Evolutionary conservation across 2,888 invertebrate genomes (phyloP).

Genomic region (Mythimna lalbum): DNA sequence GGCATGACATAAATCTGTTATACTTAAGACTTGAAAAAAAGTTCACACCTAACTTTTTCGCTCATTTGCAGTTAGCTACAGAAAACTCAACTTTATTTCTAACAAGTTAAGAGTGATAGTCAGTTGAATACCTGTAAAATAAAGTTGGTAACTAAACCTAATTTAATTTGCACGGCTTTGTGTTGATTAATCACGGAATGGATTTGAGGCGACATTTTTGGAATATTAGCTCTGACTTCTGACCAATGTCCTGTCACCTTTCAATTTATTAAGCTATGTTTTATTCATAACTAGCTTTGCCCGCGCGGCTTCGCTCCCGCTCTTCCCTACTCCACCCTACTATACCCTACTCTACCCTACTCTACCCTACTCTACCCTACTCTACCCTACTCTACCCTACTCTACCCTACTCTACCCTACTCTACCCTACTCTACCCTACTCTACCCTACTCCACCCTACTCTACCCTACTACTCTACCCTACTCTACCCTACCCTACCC

Average conservation of each 20-base stretch:
- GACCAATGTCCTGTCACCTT: slow-evolving; percentile 49
- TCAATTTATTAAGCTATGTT: slow-evolving; percentile 54
- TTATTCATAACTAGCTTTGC: slow-evolving; percentile 61
- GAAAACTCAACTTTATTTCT: slow-evolving; percentile 23
- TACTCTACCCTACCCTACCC: no score
- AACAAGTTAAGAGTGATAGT: accelerated
- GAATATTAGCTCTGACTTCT: slow-evolving; percentile 63
- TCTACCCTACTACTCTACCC: no score
- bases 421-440: no score
- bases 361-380: no score
- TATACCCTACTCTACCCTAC: no score
- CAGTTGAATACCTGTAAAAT: not conserved
- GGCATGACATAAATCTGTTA: slow-evolving; percentile 80
- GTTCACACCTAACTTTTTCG: slow-evolving; percentile 70
- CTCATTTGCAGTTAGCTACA: not conserved
- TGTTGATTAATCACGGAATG: slow-evolving; percentile 78
- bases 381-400: no score
- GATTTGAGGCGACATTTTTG: slow-evolving; percentile 74
- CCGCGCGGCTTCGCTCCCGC: no score
- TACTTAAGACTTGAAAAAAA: slow-evolving; percentile 69
- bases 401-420: no score
- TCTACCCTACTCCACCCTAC: no score
- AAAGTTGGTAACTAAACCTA: slow-evolving; percentile 62
- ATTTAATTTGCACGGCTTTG: slow-evolving; percentile 81
- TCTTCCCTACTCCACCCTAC: no score